Evolutionary conservation across 1,140 invertebrate genomes (phyloP).

Genomic region (Zelostemma sp.): DNA sequence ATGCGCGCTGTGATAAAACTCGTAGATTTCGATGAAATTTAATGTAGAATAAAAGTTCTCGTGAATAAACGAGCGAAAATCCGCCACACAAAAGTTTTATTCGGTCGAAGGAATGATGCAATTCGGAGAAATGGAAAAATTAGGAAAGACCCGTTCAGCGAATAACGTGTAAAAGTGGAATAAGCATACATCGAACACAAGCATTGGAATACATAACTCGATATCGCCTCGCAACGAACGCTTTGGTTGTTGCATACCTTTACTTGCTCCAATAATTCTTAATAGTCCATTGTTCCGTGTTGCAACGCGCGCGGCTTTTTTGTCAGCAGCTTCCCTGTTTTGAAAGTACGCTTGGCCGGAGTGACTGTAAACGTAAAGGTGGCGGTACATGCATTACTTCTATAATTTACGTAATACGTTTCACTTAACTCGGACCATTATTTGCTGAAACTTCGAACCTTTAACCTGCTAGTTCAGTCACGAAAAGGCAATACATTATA

Average conservation of each 20-base stretch:
- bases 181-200: not conserved
- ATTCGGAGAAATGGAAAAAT: not conserved
- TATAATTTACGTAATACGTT: slow-evolving; percentile 5
- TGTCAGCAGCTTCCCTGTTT: slow-evolving; percentile 26
- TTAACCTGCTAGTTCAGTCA: slow-evolving; percentile 3
- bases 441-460: slow-evolving; percentile 5
- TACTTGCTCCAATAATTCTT: slow-evolving; percentile 57
- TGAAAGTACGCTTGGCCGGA: slow-evolving; percentile 5
- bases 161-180: too few species aligned
- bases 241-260: slow-evolving; percentile 32
- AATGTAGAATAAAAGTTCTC: too few species aligned
- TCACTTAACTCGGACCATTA: not conserved
- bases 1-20: too few species aligned
- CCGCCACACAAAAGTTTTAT: too few species aligned
- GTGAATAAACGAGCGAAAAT: too few species aligned
- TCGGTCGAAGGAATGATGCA: too few species aligned
- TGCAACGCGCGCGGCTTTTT: slow-evolving; percentile 36
- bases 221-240: slow-evolving; percentile 10
- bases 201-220: slow-evolving; percentile 10
- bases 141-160: not conserved
- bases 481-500: not conserved
- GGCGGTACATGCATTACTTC: too few species aligned
- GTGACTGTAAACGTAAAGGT: too few species aligned
- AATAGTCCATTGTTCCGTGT: slow-evolving; percentile 47
- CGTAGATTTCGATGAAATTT: too few species aligned